Evolutionary conservation across 2,888 invertebrate genomes (phyloP), one percentile per base, ranked within the genome.

Genomic region (Nudaria mundana): DNA sequence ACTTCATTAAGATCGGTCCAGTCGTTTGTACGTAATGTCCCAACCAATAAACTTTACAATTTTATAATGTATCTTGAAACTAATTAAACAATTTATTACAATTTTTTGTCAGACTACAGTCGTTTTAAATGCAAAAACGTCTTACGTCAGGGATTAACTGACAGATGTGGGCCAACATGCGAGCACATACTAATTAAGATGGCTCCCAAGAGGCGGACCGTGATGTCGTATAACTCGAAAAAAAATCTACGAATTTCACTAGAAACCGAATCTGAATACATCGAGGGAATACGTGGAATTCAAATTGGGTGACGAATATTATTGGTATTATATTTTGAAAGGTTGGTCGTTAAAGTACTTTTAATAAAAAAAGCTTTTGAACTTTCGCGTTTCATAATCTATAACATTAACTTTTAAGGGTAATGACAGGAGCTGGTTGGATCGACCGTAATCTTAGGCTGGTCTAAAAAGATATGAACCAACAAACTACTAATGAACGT

Each of bases 111-210:
- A 8, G n/a, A 18, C 6, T n/a, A 22, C 16, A 15, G 29, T 31
- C 12, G 12, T 6, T 8, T n/a, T 18, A 61, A 62, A 52, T 41
- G 40, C 37, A 41, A 39, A 33, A 24, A 7, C 37, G 22, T 34
- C 25, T 56, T 53, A 60, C 66, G 66, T 71, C 72, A 63, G 71
- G 56, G 48, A 66, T 60, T 50, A 56, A 47, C 47, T 22, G 76
- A 77, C 81, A 76, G 70, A 81, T 76, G 67, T 79, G 66, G 81
- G 79, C 56, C 74, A 62, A 53, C 75, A 60, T 69, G 52, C 49
- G 50, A 47, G 51, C 68, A 56, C 44, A 48, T 45, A 52, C 63
- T 71, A 78, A 81, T 79, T 73, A 74, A 76, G 63, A 71, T 48
- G 63, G 54, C 63, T 64, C 63, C 48, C 56, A 54, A 59, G 60